phyloP scores from a whole-genome alignment of 2,888 invertebrate species.

The Barypeithes pellucidus region DNA sequence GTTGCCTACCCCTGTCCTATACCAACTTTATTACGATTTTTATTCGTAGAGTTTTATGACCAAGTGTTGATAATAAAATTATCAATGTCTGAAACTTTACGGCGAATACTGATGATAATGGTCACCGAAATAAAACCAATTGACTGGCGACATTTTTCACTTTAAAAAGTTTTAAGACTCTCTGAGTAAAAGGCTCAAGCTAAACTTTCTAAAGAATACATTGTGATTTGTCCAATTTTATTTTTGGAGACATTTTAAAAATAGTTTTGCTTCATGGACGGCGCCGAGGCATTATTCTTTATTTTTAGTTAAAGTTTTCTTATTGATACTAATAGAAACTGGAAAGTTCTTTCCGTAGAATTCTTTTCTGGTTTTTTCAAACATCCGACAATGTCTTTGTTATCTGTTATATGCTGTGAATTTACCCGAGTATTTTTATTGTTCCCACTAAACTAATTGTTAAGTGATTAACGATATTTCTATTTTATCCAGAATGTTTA shows the following conservation, averaged over 20 bases:
- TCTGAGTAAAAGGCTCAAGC: background rate
- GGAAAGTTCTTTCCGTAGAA: background rate
- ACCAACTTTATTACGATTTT: too few relatives aligned
- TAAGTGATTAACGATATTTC: too few relatives aligned
- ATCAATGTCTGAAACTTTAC: background rate
- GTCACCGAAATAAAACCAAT: background rate
- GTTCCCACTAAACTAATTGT: too few relatives aligned
- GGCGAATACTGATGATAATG: background rate
- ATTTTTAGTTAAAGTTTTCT: background rate
- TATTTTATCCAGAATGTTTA: too few relatives aligned
- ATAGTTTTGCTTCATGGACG: background rate
- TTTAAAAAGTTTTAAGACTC: background rate
- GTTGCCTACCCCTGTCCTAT: too few relatives aligned
- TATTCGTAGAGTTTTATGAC: too few relatives aligned
- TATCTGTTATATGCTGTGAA: too few relatives aligned
- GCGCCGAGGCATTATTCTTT: slow-evolving; percentile 1
- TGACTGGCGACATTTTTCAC: background rate
- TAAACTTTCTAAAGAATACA: background rate
- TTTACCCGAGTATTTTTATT: too few relatives aligned
- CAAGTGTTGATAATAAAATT: too few relatives aligned
- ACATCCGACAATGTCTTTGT: too few relatives aligned
- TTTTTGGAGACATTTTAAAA: slow-evolving; percentile 7
- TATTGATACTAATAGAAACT: slow-evolving; percentile 8
- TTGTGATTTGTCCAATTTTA: background rate
- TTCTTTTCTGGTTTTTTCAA: background rate